Evolutionary conservation across 2,113 vertebrate species (phyloP).

Genomic region (Microcebus griseorufus): DNA sequence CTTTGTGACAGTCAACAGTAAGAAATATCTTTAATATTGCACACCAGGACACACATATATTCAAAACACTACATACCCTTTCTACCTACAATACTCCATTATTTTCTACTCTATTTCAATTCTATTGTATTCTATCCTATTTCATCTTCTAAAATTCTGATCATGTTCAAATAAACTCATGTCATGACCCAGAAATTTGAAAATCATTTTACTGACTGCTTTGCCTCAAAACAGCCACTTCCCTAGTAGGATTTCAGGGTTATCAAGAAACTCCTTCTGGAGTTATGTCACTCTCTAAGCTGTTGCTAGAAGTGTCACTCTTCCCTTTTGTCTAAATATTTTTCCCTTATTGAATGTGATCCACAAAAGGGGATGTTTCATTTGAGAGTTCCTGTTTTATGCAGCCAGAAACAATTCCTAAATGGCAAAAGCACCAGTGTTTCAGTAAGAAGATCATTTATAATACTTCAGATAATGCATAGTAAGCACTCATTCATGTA

Average conservation of each 20-base stretch:
- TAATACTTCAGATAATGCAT: not conserved
- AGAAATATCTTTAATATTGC: not conserved
- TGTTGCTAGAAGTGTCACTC: not conserved
- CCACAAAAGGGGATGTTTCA: not conserved
- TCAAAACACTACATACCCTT: not conserved
- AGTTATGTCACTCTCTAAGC: not conserved
- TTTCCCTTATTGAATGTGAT: not conserved
- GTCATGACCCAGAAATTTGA: not conserved
- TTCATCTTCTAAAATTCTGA: not conserved
- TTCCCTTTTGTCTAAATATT: not conserved
- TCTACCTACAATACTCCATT: not conserved
- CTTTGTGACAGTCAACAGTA: not conserved
- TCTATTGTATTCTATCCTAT: not conserved
- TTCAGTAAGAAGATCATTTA: not conserved
- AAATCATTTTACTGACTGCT: not conserved
- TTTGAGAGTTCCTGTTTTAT: not conserved
- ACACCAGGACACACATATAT: not conserved
- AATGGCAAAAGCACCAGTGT: not conserved
- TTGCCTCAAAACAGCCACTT: not conserved
- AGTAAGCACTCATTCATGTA: not conserved
- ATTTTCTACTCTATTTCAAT: not conserved
- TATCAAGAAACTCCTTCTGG: not conserved
- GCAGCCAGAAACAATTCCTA: not conserved
- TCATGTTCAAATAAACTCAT: not conserved
- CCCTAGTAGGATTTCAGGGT: not conserved